Base-by-base conservation (phyloP, 2,888 invertebrate species). In the Proisotoma minuta region DNA sequence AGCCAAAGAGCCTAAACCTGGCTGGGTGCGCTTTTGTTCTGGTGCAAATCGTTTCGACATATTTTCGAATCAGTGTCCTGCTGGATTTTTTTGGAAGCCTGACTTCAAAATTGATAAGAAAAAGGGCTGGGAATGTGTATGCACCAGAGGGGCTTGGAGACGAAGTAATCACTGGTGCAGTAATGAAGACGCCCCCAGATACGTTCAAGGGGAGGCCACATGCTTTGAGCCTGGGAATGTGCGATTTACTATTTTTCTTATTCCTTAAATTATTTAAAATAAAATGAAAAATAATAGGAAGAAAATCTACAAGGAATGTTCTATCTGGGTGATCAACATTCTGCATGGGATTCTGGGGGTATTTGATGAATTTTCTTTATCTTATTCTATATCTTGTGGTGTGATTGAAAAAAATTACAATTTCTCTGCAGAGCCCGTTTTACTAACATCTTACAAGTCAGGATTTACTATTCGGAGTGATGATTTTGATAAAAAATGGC, bases 81-180 rank as follows among this genome's bases (percentile, higher is more conserved):
- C 62, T 15, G 71, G 71, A 5, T 52, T 63, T 5, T 67, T 68
- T 59, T 68, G 68, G 68, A 59, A 63, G 26, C 48, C 39, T 3
- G 49, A 29, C 12, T 34, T 53, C 40, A 22, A 51, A 4, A 18
- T 34, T 3, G 52, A 62, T 28, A 43, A 60, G 18, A n/a, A n/a
- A n/a, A 57, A 53, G 1, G 22, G 65, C 20, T 71, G 71, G 71
- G 68, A 68, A 23, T 71, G 71, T 24, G 48, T 71, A 22, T 71
- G 71, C 26, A 66, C 68, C 0, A 60, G 68, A 29, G 71, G 71
- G 28, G 60, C 71, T 22, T 68, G 68, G 68, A 28, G 65, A 27
- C 27, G 63, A 43, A 65, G 63, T 24, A 53, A 59, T 8, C 48
- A 57, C 3, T 68, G 68, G 68, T 68, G 68, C 26, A 59, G 51